Evolutionary conservation across 2,797 vertebrate species (phyloP).

Genomic region (Aphelocoma californica): DNA sequence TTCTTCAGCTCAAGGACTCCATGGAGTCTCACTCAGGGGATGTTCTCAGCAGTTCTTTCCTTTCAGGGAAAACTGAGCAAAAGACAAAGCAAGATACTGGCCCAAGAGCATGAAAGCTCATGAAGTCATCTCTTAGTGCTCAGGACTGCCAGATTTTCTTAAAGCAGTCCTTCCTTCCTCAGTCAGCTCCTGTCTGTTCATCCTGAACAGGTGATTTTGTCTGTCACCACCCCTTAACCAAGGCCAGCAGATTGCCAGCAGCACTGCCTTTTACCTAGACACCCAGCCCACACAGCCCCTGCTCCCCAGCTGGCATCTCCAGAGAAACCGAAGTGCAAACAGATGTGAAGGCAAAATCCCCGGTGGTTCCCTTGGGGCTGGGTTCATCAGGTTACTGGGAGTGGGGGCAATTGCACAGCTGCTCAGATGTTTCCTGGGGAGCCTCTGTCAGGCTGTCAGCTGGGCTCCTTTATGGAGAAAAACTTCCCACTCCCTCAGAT

Average conservation of each 20-base stretch:
- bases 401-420: conserved; percentile 2
- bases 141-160: neutral
- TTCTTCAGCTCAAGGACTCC: rapidly evolving
- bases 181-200: neutral
- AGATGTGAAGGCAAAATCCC: neutral
- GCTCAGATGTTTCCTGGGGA: neutral
- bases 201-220: neutral
- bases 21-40: neutral
- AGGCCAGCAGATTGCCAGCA: neutral
- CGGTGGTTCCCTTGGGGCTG: neutral
- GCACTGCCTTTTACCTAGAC: neutral
- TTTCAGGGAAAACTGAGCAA: neutral
- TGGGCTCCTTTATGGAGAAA: neutral
- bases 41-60: neutral
- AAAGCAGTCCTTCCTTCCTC: neutral
- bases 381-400: neutral
- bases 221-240: neutral
- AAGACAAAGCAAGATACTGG: neutral
- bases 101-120: neutral
- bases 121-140: neutral
- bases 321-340: neutral
- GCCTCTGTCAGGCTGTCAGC: neutral
- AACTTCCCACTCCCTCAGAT: neutral
- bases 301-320: conserved; percentile 24
- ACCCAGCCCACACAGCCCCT: neutral